Conservation (phyloP, 1,140 invertebrate species). For the Bicyclus anynana region DNA sequence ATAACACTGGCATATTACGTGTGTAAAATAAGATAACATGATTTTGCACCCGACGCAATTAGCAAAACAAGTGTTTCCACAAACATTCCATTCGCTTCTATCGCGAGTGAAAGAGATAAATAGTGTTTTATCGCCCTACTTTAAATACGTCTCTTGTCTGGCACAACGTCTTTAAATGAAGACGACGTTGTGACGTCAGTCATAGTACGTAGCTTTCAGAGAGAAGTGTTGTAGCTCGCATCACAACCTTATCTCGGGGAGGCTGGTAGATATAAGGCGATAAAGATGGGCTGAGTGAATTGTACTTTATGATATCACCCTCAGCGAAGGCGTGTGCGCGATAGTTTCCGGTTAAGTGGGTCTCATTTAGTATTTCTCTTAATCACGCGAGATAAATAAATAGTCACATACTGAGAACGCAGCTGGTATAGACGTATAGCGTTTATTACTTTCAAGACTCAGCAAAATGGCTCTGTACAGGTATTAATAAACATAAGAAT, state of each 20-base stretch:
- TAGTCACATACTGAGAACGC: constrained; percentile 26
- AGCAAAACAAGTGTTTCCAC: constrained; percentile 71
- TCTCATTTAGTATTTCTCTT: constrained; percentile 38
- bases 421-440: constrained; percentile 20
- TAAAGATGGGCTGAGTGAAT: constrained; percentile 50
- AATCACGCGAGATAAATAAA: constrained; percentile 16
- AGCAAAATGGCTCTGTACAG: constrained; percentile 53
- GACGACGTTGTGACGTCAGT: constrained; percentile 63
- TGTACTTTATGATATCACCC: constrained; percentile 66
- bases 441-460: constrained; percentile 28
- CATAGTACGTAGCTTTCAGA: constrained; percentile 77
- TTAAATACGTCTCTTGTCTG: constrained; percentile 51
- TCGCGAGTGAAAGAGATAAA: constrained; percentile 62
- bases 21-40: constrained; percentile 29
- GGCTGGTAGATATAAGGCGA: constrained; percentile 70
- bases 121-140: constrained; percentile 49
- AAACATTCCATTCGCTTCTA: constrained; percentile 74
- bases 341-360: constrained; percentile 56
- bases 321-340: constrained; percentile 64
- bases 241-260: constrained; percentile 52
- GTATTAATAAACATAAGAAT: constrained; percentile 27
- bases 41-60: constrained; percentile 67
- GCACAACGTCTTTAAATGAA: constrained; percentile 60
- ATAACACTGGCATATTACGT: constrained; percentile 30
- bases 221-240: constrained; percentile 71